These are phyloP conservation scores for Heliothis virescens DNA, from an alignment of 1,140 invertebrate genomes.

Conservation along the genomic window DNA sequence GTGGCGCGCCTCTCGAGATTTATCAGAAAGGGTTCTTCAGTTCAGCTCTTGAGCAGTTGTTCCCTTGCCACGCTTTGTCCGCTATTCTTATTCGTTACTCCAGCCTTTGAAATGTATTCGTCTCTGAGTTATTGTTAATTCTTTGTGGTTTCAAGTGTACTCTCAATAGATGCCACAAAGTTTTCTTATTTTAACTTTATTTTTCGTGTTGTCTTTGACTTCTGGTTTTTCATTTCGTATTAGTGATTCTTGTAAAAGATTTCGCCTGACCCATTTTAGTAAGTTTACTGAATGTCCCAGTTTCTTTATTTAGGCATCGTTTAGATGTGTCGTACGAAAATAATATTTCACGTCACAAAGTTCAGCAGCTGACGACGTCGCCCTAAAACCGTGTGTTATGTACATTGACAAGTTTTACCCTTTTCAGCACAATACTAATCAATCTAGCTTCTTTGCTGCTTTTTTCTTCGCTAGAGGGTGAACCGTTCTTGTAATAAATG, in stretches of 20 bases:
- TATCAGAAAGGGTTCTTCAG: constrained; percentile 40
- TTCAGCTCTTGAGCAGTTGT: constrained; percentile 1
- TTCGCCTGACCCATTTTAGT: too few species aligned
- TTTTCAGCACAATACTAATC: constrained; percentile 10
- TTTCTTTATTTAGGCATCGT: too few species aligned
- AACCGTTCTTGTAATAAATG: constrained; percentile 53
- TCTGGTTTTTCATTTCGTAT: background rate
- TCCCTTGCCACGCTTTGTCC: background rate
- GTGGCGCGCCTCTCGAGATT: constrained; percentile 2
- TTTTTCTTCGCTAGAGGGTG: constrained; percentile 21
- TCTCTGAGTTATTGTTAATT: constrained; percentile 38
- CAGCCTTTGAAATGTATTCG: background rate
- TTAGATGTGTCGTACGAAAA: too few species aligned
- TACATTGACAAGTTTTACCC: background rate
- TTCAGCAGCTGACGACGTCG: too few species aligned
- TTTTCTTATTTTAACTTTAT: background rate
- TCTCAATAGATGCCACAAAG: background rate
- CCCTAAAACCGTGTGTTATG: too few species aligned
- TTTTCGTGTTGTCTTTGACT: background rate
- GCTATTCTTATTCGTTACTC: constrained; percentile 28
- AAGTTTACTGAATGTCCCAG: too few species aligned
- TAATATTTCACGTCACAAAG: too few species aligned
- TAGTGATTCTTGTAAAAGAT: too few species aligned
- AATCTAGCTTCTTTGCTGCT: constrained; percentile 7
- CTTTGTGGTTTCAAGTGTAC: constrained; percentile 13